Percentiles rank a stretch among this genome's conserved stretches.
Evolutionary conservation across 2,113 vertebrate species (phyloP).

Genomic region (Pterocles orientalis): DNA sequence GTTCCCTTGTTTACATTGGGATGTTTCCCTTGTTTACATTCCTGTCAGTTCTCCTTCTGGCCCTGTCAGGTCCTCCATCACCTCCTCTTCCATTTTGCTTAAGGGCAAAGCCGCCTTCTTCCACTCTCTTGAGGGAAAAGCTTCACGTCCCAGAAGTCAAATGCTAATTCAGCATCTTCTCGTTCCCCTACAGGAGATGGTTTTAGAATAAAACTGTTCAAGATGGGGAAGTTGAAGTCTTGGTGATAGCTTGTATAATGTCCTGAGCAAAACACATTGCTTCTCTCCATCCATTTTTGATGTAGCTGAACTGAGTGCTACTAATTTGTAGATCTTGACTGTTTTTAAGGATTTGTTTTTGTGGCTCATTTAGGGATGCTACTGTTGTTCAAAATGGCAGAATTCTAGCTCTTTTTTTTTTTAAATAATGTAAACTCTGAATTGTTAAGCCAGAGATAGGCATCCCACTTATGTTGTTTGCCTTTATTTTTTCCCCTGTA

Average conservation of each 20-base stretch:
- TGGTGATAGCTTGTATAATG: not conserved
- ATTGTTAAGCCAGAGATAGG: not conserved
- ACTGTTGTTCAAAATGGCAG: not conserved
- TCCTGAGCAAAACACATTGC: not conserved
- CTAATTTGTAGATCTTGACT: not conserved
- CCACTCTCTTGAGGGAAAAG: too few species aligned
- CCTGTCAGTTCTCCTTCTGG: too few species aligned
- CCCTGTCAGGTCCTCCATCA: too few species aligned
- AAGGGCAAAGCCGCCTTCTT: too few species aligned
- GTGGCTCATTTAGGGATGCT: not conserved
- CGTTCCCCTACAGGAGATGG: not conserved
- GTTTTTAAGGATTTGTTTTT: not conserved
- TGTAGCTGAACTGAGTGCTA: not conserved
- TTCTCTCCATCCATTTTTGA: not conserved
- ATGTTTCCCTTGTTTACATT: too few species aligned
- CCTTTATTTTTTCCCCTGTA: not conserved
- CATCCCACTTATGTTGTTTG: not conserved
- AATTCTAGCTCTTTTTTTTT: not conserved
- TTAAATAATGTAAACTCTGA: not conserved
- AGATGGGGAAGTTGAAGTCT: not conserved
- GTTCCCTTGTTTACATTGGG: too few species aligned
- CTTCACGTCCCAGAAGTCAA: too few species aligned
- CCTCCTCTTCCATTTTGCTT: too few species aligned
- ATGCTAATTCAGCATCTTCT: too few species aligned
- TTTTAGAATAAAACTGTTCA: not conserved